These are phyloP conservation scores for Metellina segmentata DNA, from an alignment of 2,888 invertebrate species.

Conservation along the genomic window DNA sequence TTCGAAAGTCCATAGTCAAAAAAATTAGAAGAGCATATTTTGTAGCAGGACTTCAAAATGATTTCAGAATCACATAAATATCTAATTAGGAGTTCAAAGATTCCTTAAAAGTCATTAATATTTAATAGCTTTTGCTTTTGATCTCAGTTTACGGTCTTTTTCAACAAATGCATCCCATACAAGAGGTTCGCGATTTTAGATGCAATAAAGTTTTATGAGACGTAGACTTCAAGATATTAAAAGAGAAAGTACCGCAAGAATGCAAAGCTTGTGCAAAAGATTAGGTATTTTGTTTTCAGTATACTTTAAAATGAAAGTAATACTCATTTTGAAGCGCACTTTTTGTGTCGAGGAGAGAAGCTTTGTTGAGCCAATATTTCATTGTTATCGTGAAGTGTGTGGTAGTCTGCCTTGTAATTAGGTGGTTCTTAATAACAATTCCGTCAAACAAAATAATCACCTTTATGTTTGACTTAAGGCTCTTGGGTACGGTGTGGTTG, in stretches of 20 bases:
- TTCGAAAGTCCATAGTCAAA: too few species aligned
- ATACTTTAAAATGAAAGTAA: conserved; percentile 13
- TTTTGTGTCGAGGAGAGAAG: not conserved
- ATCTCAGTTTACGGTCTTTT: not conserved
- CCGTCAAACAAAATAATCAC: too few species aligned
- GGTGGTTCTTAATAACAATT: too few species aligned
- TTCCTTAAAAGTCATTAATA: conserved; percentile 8
- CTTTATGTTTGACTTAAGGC: too few species aligned
- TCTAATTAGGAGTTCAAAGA: not conserved
- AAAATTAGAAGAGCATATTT: too few species aligned
- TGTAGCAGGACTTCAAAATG: too few species aligned
- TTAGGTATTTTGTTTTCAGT: not conserved
- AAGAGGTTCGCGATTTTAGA: not conserved
- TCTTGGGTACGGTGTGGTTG: too few species aligned
- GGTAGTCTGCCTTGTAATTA: too few species aligned
- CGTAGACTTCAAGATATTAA: conserved; percentile 20
- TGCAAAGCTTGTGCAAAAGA: not conserved
- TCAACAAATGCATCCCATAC: not conserved
- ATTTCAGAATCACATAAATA: too few species aligned
- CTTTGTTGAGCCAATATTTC: not conserved
- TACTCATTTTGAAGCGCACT: not conserved
- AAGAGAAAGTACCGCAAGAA: conserved; percentile 1
- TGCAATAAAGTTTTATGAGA: conserved; percentile 29
- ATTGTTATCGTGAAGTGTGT: too few species aligned
- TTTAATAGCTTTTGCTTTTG: conserved; percentile 6